Evolutionary conservation across 2,888 invertebrate species (phyloP), one percentile per base, ranked within the genome.

Genomic region (Branchinecta sandiegonensis): DNA sequence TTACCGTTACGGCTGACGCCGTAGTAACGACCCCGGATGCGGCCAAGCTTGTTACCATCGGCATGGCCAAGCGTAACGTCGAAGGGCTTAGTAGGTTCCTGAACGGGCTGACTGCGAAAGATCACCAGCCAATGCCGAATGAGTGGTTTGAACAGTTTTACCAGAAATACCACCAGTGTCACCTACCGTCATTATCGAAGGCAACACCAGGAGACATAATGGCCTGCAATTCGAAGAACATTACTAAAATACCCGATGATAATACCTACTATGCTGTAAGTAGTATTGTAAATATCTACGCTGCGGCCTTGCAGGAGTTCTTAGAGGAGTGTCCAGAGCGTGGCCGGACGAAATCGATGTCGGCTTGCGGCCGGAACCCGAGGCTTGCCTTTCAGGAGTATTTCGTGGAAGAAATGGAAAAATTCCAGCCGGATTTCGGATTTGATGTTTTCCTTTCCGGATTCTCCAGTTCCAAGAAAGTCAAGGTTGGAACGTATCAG

Each of bases 121-220:
- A 56, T 10, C 56, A 56, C 10, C 14, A n/a, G n/a, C 8, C 56
- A 56, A 8, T 56, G 8, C 56, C 56, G n/a, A 10, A 56, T 56
- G 56, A 56, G 17, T 56, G 56, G 56, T 56, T 56, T 56, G 56
- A 10, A 56, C 56, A 56, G 17, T 56, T 56, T 56, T 56, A 56
- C 56, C 56, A 56, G 56, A n/a, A 56, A 14, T 56, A 56, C 56
- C 56, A 56, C 17, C 17, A n/a, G 17, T 56, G 56, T 56, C n/a
- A 17, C 8, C 56, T 56, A 17, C n/a, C 14, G 8, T 14, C n/a
- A 10, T 8, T n/a, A 8, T 14, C n/a, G 8, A 56, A 56, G 17
- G 9, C 17, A 14, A 8, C 9, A 10, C n/a, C 9, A n/a, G 17
- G 17, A 56, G n/a, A 56, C 8, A 14, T 1, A 56, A 56, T 8